Conservation (phyloP, 1,140 invertebrate genomes). For the Drosophila seguyi region DNA sequence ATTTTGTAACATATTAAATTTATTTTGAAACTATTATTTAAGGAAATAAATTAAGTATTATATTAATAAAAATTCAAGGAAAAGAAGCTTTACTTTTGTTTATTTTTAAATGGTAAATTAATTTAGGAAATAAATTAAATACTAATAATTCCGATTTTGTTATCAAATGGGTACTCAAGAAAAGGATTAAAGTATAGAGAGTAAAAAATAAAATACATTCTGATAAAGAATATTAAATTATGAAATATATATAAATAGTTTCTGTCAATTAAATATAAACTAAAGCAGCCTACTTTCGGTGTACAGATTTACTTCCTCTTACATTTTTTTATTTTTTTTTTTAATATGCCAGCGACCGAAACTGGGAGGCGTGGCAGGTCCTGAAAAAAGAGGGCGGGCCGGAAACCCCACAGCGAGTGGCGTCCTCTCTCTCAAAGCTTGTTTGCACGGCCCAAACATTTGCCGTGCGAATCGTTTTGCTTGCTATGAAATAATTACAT, state of each 20-base stretch:
- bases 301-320: conserved; percentile 12
- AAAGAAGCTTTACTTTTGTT: background rate
- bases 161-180: too few species aligned
- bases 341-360: conserved; percentile 32
- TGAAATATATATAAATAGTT: background rate
- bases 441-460: conserved; percentile 77
- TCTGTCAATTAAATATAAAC: background rate
- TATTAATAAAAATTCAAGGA: background rate
- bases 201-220: background rate
- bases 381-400: background rate
- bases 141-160: too few species aligned
- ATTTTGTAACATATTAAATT: background rate
- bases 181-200: background rate
- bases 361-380: conserved; percentile 35
- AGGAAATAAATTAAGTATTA: background rate
- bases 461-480: conserved; percentile 72
- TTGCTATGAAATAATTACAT: conserved; percentile 77
- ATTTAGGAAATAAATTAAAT: too few species aligned
- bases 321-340: conserved; percentile 15
- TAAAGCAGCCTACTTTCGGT: background rate
- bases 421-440: conserved; percentile 69
- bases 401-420: conserved; percentile 21
- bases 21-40: background rate
- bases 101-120: background rate
- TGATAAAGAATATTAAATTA: background rate